Conservation (phyloP, 1,140 invertebrate genomes). For the Cydia fagiglandana region DNA sequence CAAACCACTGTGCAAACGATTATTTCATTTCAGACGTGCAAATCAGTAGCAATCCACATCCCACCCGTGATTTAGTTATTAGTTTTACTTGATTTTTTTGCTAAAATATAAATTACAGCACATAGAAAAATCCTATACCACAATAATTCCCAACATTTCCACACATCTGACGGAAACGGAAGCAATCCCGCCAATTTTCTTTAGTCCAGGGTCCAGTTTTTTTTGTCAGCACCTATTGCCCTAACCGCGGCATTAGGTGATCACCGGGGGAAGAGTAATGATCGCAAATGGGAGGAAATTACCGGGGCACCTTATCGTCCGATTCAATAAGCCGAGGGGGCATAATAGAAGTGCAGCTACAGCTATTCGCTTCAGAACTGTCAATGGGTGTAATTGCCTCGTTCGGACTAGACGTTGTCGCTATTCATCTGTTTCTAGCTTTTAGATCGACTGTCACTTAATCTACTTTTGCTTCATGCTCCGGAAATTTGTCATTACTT, state of each 20-base stretch:
- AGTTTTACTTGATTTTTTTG: background rate
- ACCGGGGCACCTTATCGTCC: slow-evolving; percentile 72
- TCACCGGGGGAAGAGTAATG: slow-evolving; percentile 71
- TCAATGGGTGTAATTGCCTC: slow-evolving; percentile 68
- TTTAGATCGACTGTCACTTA: slow-evolving; percentile 18
- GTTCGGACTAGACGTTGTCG: slow-evolving; percentile 35
- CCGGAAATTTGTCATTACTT: background rate
- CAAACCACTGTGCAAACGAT: too few relatives aligned
- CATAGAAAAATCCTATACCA: background rate
- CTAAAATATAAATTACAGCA: background rate
- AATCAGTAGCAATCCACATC: too few relatives aligned
- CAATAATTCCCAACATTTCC: slow-evolving; percentile 17
- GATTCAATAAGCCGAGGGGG: slow-evolving; percentile 74
- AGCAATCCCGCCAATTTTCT: slow-evolving; percentile 25
- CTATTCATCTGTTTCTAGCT: slow-evolving; percentile 25
- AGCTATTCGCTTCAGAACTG: slow-evolving; percentile 53
- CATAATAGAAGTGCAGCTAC: slow-evolving; percentile 75
- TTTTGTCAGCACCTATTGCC: slow-evolving; percentile 42
- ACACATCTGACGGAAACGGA: slow-evolving; percentile 25
- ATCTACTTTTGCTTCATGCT: background rate
- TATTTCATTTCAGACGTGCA: too few relatives aligned
- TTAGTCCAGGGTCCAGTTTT: slow-evolving; percentile 30
- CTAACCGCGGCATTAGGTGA: slow-evolving; percentile 59
- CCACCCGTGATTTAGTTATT: background rate
- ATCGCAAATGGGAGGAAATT: slow-evolving; percentile 77